Conservation (phyloP, 1,140 invertebrate genomes). For the Drosophila mayri region DNA sequence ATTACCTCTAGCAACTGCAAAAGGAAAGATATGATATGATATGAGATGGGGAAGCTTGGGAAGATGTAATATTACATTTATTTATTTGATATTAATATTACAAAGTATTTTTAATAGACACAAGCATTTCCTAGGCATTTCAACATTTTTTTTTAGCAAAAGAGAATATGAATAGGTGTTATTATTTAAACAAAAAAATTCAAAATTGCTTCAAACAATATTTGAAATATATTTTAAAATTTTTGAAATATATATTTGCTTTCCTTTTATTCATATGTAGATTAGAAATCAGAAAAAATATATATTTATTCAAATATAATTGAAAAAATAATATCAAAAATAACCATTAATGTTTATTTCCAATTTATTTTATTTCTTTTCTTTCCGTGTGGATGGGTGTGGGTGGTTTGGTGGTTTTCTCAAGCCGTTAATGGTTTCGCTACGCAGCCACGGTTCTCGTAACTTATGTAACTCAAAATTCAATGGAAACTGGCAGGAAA, state of each 20-base stretch:
- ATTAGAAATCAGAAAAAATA: too few species aligned
- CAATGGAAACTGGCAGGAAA: constrained; percentile 12
- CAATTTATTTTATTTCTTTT: not conserved
- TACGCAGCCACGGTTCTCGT: constrained; percentile 11
- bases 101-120: not conserved
- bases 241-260: too few species aligned
- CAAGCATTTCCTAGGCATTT: too few species aligned
- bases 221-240: too few species aligned
- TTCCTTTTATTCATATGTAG: too few species aligned
- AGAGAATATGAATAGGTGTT: too few species aligned
- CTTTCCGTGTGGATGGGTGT: constrained; percentile 16
- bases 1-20: constrained; percentile 74
- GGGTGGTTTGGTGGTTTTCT: constrained; percentile 19
- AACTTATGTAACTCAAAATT: constrained; percentile 63
- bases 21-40: not conserved
- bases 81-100: not conserved
- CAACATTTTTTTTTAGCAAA: too few species aligned
- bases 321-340: not conserved
- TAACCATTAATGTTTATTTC: not conserved
- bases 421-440: constrained; percentile 52
- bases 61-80: not conserved
- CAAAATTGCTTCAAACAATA: too few species aligned
- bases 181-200: too few species aligned
- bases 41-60: not conserved
- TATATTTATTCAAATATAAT: not conserved